Conservation (phyloP, 2,888 invertebrate species). For the Agrenia bidenticulata region DNA sequence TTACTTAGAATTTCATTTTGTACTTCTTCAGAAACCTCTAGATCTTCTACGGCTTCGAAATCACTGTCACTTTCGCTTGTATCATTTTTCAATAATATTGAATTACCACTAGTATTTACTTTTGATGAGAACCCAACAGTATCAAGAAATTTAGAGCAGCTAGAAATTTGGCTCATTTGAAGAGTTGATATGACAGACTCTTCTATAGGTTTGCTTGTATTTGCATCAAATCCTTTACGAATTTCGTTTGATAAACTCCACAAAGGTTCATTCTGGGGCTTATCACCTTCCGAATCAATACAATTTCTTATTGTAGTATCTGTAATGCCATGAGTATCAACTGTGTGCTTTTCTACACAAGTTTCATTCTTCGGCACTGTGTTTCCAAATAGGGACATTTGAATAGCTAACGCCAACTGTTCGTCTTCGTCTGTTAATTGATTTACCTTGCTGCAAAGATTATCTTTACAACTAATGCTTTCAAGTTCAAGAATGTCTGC, state of each 20-base stretch:
- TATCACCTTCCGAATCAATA: too few species aligned
- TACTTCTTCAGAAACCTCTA: neutral
- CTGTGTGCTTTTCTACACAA: too few species aligned
- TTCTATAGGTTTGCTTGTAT: too few species aligned
- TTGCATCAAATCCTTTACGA: too few species aligned
- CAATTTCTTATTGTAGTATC: too few species aligned
- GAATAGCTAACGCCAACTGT: conserved; percentile 27
- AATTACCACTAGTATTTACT: conserved; percentile 2
- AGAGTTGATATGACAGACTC: too few species aligned
- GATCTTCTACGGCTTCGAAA: conserved; percentile 44
- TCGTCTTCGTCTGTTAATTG: conserved; percentile 39
- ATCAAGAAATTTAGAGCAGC: conserved; percentile 45
- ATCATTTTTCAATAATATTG: conserved; percentile 2
- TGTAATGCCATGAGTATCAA: too few species aligned
- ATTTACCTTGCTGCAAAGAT: conserved; percentile 1
- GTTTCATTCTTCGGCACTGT: too few species aligned
- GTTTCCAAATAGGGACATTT: conserved; percentile 12
- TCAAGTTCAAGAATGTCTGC: neutral
- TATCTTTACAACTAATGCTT: neutral
- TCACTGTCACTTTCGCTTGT: conserved; percentile 39
- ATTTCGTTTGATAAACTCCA: too few species aligned
- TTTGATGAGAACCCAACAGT: conserved; percentile 32
- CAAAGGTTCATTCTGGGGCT: too few species aligned
- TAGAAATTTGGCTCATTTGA: too few species aligned
- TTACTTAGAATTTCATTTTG: too few species aligned